Evolutionary conservation across 2,113 vertebrate species (phyloP).

Genomic region (Macquaria australasica): DNA sequence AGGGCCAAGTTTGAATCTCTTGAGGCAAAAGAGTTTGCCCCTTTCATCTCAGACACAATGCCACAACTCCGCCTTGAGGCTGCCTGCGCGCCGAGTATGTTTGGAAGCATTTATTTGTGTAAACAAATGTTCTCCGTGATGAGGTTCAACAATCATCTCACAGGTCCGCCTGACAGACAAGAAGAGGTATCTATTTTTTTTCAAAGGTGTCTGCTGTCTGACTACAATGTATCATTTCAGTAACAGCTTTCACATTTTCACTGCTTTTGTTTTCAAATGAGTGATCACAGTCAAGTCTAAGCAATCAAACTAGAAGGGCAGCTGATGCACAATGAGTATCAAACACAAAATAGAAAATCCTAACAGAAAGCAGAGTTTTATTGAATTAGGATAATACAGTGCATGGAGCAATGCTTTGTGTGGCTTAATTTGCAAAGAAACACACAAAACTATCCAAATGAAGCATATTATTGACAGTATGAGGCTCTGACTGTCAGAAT

Average conservation of each 20-base stretch:
- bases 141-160: constrained; percentile 70
- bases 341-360: constrained; percentile 27
- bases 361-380: constrained; percentile 19
- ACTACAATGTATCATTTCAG: constrained; percentile 54
- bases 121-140: constrained; percentile 76
- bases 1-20: constrained; percentile 73
- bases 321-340: constrained; percentile 45
- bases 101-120: constrained; percentile 71
- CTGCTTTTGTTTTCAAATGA: constrained; percentile 60
- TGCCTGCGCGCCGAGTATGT: constrained; percentile 49
- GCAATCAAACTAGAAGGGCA: constrained; percentile 53
- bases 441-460: constrained; percentile 50
- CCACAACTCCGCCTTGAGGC: constrained; percentile 69
- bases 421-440: constrained; percentile 52
- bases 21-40: constrained; percentile 69
- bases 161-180: constrained; percentile 59
- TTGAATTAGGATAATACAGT: constrained; percentile 26
- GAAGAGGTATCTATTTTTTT: constrained; percentile 30
- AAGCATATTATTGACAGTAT: constrained; percentile 59
- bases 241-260: constrained; percentile 51
- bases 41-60: constrained; percentile 79
- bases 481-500: constrained; percentile 58
- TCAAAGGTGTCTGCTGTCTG: constrained; percentile 48
- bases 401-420: constrained; percentile 9
- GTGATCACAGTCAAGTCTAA: constrained; percentile 52